Percentiles rank a stretch among this genome's conserved stretches.
Evolutionary conservation across 1,140 invertebrate genomes (phyloP).

Genomic region (Ladona fulva): DNA sequence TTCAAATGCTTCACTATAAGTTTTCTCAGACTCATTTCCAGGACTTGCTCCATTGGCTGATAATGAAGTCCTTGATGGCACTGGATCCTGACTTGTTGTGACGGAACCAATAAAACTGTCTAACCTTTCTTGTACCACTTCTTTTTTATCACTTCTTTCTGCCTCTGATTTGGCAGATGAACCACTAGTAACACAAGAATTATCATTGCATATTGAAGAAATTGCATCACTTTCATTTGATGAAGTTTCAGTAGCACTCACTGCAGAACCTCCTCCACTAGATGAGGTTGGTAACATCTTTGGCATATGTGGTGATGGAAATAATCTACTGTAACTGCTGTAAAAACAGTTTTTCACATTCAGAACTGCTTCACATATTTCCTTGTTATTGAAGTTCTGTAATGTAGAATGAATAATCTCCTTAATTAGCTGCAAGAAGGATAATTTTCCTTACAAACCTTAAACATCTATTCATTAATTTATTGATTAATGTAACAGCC

Average conservation of each 20-base stretch:
- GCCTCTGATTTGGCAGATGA: too few species aligned
- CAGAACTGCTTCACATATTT: constrained; percentile 38
- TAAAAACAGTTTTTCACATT: constrained; percentile 28
- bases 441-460: too few species aligned
- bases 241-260: neutral
- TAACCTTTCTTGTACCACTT: too few species aligned
- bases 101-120: too few species aligned
- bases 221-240: neutral
- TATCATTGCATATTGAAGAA: neutral
- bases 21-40: too few species aligned
- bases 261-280: neutral
- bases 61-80: too few species aligned
- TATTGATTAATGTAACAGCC: too few species aligned
- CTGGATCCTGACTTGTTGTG: too few species aligned
- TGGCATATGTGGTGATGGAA: neutral
- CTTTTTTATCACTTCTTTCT: too few species aligned
- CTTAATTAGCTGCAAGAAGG: too few species aligned
- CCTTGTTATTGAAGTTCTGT: constrained; percentile 40
- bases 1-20: neutral
- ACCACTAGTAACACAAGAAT: neutral
- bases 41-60: too few species aligned
- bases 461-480: too few species aligned
- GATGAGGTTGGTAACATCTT: neutral
- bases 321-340: neutral
- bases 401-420: constrained; percentile 27